phyloP scores from a whole-genome alignment of 23 tunicate species.

The Phallusia fumigata region DNA sequence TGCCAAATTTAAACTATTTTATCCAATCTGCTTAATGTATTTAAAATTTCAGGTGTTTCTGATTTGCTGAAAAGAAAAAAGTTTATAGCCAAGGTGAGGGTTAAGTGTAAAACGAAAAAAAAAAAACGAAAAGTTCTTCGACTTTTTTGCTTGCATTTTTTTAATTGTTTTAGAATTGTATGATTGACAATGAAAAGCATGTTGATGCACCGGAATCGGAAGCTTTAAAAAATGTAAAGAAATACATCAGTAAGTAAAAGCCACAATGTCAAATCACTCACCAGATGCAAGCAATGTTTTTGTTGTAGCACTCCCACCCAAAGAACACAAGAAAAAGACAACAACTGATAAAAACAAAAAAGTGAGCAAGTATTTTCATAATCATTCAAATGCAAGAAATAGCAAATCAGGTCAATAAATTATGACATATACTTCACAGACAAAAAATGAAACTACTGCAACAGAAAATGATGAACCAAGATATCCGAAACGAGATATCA shows the following conservation, averaged over 20 bases:
- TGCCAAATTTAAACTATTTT: background rate
- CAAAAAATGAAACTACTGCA: background rate
- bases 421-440: background rate
- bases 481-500: constrained; percentile 21
- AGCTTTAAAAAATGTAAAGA: constrained; percentile 19
- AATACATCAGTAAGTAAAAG: background rate
- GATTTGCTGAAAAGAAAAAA: constrained; percentile 11
- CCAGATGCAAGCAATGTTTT: background rate
- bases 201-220: constrained; percentile 22
- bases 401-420: no score
- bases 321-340: background rate
- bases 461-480: constrained; percentile 18
- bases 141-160: constrained; percentile 6
- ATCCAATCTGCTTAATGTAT: background rate
- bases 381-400: no score
- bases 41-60: background rate
- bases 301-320: background rate
- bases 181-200: constrained; percentile 26
- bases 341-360: background rate
- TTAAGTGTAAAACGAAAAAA: background rate
- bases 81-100: background rate
- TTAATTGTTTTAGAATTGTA: constrained; percentile 20
- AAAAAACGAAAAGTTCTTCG: no score
- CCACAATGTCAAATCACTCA: background rate
- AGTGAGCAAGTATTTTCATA: no score